These are phyloP conservation scores for Dryobates pubescens DNA, from an alignment of 2,797 vertebrate genomes.

Conservation along the genomic window DNA sequence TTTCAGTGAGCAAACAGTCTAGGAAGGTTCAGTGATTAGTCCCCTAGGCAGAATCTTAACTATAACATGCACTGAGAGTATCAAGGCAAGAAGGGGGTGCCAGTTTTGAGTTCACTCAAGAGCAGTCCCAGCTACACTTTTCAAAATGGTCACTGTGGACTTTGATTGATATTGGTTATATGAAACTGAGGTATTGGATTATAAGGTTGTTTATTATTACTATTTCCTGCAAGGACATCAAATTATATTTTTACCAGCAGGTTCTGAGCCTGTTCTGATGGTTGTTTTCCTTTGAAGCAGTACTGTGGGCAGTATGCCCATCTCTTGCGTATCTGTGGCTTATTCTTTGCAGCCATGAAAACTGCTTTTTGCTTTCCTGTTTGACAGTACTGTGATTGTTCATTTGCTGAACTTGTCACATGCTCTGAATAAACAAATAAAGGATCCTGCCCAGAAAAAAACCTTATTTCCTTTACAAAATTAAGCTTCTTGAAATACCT, in stretches of 20 bases:
- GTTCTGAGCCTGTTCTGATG: neutral
- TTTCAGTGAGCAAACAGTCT: neutral
- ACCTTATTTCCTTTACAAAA: neutral
- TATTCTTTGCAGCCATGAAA: constrained; percentile 13
- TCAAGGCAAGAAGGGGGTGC: neutral
- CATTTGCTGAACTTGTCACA: neutral
- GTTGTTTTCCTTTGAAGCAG: neutral
- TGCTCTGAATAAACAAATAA: neutral
- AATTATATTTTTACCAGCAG: neutral
- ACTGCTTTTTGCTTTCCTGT: constrained; percentile 18
- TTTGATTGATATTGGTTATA: neutral
- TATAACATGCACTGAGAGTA: neutral
- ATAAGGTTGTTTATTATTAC: neutral
- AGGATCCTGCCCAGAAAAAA: neutral
- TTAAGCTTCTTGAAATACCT: neutral
- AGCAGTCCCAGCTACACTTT: neutral
- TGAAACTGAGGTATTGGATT: neutral
- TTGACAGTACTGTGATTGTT: constrained; percentile 41
- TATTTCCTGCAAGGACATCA: neutral
- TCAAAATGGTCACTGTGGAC: neutral
- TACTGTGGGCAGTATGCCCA: neutral
- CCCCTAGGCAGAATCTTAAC: neutral
- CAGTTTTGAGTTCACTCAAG: neutral
- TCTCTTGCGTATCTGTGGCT: constrained; percentile 26
- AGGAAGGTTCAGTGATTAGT: neutral